Conservation (phyloP, 2,797 vertebrate species). For the Gymnopithys bicolor region DNA sequence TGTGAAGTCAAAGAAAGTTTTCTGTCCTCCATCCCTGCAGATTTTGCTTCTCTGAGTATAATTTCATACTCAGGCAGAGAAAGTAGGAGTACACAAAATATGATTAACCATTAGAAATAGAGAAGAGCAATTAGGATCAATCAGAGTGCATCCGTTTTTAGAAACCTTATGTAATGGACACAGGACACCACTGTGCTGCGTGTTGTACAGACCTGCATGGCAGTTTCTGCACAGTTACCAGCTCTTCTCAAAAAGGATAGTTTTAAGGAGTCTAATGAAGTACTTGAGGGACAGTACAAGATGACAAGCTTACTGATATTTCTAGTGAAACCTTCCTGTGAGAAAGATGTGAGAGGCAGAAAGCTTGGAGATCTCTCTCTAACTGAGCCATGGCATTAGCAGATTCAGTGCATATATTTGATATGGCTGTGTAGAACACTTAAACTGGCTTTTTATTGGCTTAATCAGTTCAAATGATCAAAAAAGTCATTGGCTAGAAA, state of each 20-base stretch:
- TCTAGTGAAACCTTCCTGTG: not conserved
- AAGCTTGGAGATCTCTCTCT: not conserved
- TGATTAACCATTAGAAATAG: slow-evolving; percentile 26
- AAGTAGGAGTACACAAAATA: slow-evolving; percentile 33
- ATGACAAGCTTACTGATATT: not conserved
- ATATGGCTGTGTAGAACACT: not conserved
- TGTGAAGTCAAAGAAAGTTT: not conserved
- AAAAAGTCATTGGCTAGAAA: not conserved
- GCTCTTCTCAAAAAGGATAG: not conserved
- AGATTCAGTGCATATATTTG: not conserved
- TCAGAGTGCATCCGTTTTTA: not conserved
- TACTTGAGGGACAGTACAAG: not conserved
- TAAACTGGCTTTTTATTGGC: not conserved
- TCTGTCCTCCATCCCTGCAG: not conserved
- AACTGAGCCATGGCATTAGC: not conserved
- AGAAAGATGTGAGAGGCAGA: not conserved
- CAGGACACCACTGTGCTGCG: not conserved
- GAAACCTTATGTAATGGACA: not conserved
- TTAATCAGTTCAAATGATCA: not conserved
- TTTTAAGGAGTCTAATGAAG: not conserved
- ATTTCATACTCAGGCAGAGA: not conserved
- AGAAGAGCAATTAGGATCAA: slow-evolving; percentile 23
- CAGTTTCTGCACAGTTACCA: not conserved
- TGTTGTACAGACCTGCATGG: not conserved
- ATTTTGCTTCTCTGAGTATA: not conserved